Conservation (phyloP, 2,797 vertebrate species). For the Gymnocypris eckloni region DNA sequence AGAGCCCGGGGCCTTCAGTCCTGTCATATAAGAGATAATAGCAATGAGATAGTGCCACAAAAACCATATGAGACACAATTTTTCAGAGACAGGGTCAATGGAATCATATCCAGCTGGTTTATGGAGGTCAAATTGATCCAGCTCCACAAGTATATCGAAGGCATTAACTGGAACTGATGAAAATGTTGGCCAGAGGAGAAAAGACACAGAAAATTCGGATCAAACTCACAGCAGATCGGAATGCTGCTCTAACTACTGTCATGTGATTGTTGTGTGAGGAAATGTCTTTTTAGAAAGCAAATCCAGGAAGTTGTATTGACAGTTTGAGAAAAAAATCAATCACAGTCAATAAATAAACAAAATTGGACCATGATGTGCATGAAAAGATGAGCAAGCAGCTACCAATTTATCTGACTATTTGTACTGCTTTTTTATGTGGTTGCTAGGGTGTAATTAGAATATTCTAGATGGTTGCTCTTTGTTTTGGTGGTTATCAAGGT, state of each 20-base stretch:
- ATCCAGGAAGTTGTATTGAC: neutral
- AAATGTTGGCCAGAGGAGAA: slow-evolving; percentile 26
- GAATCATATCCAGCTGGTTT: slow-evolving; percentile 44
- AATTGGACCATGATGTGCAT: neutral
- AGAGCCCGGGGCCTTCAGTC: slow-evolving; percentile 10
- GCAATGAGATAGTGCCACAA: slow-evolving; percentile 37
- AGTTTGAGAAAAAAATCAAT: neutral
- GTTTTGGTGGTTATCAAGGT: neutral
- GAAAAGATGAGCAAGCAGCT: neutral
- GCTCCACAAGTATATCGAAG: slow-evolving; percentile 27
- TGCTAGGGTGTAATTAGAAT: no score
- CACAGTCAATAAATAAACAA: neutral
- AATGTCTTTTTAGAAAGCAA: neutral
- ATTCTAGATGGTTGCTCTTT: neutral
- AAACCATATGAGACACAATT: slow-evolving; percentile 36
- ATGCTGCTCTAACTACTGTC: neutral
- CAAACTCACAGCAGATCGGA: neutral
- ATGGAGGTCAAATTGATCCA: slow-evolving; percentile 36
- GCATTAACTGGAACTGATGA: slow-evolving; percentile 46
- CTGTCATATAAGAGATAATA: slow-evolving; percentile 28
- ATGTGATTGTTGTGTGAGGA: neutral
- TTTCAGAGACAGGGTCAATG: slow-evolving; percentile 44
- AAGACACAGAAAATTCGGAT: slow-evolving; percentile 19
- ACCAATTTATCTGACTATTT: neutral
- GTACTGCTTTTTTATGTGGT: neutral